Base-by-base conservation (phyloP, 1,140 invertebrate species). In the Anagrus nilaparvatae region DNA sequence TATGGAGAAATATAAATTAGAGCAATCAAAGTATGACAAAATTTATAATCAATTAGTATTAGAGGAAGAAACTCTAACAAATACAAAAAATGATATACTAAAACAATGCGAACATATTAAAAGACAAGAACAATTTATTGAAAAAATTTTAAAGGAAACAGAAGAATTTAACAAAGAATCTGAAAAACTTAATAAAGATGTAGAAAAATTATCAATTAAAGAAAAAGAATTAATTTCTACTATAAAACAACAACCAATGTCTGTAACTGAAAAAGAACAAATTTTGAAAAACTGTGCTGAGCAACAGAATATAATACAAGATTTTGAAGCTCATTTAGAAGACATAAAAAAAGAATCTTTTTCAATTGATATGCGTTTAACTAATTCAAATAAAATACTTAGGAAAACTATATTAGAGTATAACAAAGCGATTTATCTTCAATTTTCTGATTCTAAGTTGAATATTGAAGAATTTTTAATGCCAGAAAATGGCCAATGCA, bases 331-430 rank as follows among this genome's bases (percentile, higher is more conserved):
- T 19, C 53, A 59, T 46, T 46, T 63, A 5, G 47, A 53, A 40
- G 61, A 63, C n/a, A 49, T 61, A 17, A 27, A 58, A 21, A 63
- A 61, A 20, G 53, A 61, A 39, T 3, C 51, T 8, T 64, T 55
- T 23, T 45, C 48, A 14, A 43, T 59, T 18, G 59, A 63, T 20
- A 55, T 64, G 2, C 54, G 58, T 43, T 44, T 53, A 17, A 49
- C 59, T 8, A 45, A 47, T 5, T 27, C 44, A 13, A 56, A 44
- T 28, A 53, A 50, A 21, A 53, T 49, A 44, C 46, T 63, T 14
- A 52, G 40, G 16, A 61, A 61, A 47, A 24, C 41, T 17, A 38
- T 62, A 18, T 40, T 61, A 17, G 46, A 37, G 5, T 61, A 61
- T 31, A 63, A 63, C 30, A 54, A 55, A 25, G 49, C 57, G 14